Evolutionary conservation across 2,113 vertebrate species (phyloP).

Genomic region (Rafetus swinhoei): DNA sequence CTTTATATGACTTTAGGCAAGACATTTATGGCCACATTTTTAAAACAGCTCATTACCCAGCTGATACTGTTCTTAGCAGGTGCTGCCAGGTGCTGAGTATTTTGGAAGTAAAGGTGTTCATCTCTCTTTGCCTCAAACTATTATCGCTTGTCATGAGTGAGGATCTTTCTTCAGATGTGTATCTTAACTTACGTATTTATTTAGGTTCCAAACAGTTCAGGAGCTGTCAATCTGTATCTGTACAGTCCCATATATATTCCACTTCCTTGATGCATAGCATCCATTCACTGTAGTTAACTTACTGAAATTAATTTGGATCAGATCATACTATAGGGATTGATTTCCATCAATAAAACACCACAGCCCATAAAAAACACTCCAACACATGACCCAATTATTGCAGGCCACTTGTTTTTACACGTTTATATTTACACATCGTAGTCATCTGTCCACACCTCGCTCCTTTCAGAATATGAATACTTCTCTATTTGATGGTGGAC

Average conservation of each 20-base stretch:
- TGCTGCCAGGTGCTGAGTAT: neutral
- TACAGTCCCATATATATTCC: neutral
- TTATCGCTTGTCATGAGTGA: neutral
- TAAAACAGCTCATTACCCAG: neutral
- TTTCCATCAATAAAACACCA: constrained; percentile 1
- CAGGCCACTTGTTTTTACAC: neutral
- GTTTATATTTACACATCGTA: neutral
- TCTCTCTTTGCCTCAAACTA: neutral
- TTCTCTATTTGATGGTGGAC: neutral
- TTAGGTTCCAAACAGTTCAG: neutral
- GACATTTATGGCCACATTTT: neutral
- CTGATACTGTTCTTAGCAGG: neutral
- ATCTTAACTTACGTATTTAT: neutral
- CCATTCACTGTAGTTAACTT: neutral
- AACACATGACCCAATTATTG: neutral
- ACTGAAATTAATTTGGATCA: neutral
- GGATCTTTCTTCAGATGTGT: neutral
- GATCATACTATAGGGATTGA: neutral
- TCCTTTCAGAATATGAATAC: neutral
- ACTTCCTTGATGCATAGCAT: neutral
- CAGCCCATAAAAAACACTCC: neutral
- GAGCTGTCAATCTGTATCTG: neutral
- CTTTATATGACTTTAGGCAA: neutral
- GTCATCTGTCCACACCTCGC: fast-evolving
- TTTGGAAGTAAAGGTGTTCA: neutral